Conservation (phyloP, 2,113 vertebrate genomes). For the Labeo rohita region DNA sequence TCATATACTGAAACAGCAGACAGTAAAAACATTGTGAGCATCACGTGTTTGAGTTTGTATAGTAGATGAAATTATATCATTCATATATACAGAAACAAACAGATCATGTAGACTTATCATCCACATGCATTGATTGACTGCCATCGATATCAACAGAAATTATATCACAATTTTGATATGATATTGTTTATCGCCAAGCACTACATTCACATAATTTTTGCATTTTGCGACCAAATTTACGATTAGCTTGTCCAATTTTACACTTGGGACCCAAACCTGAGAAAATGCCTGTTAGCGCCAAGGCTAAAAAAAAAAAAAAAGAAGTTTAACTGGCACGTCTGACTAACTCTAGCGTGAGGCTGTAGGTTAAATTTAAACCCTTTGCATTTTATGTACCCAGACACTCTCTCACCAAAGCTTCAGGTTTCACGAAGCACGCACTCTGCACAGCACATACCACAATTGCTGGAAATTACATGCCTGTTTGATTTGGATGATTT, state of each 20-base stretch:
- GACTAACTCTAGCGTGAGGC: conserved; percentile 9
- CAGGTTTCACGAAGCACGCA: conserved; percentile 58
- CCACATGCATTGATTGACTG: background rate
- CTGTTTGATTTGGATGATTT: conserved; percentile 59
- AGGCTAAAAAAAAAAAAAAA: background rate
- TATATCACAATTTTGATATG: background rate
- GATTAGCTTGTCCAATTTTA: conserved; percentile 18
- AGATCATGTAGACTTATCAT: background rate
- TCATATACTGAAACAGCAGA: background rate
- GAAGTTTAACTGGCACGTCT: conserved; percentile 13
- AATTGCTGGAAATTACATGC: conserved; percentile 64
- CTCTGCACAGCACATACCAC: conserved; percentile 60
- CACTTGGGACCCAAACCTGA: conserved; percentile 28
- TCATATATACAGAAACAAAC: background rate
- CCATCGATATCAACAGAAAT: background rate
- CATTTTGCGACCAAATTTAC: background rate
- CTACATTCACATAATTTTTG: background rate
- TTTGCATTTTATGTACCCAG: conserved; percentile 47
- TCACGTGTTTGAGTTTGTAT: background rate
- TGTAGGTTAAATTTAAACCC: conserved; percentile 49
- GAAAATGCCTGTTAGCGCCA: conserved; percentile 2
- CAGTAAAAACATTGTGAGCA: background rate
- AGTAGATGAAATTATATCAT: background rate
- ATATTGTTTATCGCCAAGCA: background rate
- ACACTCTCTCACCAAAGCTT: conserved; percentile 50